phyloP scores from a whole-genome alignment of 2,888 invertebrate species.

The Caenorhabditis uteleia region DNA sequence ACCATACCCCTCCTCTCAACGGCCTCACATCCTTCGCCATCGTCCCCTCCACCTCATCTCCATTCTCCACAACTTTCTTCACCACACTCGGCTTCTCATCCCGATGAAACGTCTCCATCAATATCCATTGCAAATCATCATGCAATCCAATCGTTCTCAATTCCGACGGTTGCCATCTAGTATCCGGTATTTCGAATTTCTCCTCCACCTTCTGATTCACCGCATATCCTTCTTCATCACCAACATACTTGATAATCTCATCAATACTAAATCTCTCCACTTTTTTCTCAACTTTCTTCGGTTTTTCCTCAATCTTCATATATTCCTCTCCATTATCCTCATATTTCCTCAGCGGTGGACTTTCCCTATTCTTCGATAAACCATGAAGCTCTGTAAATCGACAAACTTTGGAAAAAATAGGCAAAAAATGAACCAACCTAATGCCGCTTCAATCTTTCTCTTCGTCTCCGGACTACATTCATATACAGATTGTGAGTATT shows the following conservation, averaged over 20 bases:
- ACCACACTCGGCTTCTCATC: constrained; percentile 24
- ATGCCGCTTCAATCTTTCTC: background rate
- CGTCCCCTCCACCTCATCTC: constrained; percentile 2
- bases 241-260: background rate
- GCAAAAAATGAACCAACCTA: background rate
- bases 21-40: background rate
- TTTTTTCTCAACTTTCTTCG: too few species aligned
- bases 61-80: constrained; percentile 7
- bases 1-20: constrained; percentile 12
- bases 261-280: background rate
- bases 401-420: background rate
- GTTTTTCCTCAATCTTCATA: background rate
- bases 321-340: background rate
- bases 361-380: background rate
- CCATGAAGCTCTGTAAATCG: background rate
- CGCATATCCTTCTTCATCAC: constrained; percentile 6
- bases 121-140: constrained; percentile 26
- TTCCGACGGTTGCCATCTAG: constrained; percentile 15
- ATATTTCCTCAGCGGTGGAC: background rate
- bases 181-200: constrained; percentile 18
- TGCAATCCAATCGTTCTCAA: constrained; percentile 12
- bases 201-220: constrained; percentile 1
- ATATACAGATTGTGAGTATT: too few species aligned
- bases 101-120: constrained; percentile 26
- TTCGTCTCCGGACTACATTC: background rate